phyloP scores from a whole-genome alignment of 2,888 invertebrate genomes.

The Cosmia trapezina region DNA sequence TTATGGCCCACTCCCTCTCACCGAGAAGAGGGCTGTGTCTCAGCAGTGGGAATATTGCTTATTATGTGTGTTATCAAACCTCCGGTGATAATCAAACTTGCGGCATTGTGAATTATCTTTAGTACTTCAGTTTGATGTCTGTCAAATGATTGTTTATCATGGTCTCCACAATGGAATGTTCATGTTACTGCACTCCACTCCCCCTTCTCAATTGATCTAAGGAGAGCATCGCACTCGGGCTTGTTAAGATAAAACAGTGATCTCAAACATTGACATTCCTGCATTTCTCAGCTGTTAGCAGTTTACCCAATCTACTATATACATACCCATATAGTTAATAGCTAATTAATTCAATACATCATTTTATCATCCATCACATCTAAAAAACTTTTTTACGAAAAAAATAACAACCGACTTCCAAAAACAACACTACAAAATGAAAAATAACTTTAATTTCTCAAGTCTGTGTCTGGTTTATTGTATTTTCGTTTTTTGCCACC shows the following conservation, averaged over 20 bases:
- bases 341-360: no score
- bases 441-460: no score
- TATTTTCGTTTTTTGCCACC: no score
- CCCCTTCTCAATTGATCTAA: neutral
- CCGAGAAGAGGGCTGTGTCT: no score
- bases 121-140: neutral
- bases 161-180: neutral
- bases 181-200: neutral
- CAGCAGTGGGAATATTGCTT: no score
- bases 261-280: neutral
- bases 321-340: neutral
- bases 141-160: neutral
- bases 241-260: neutral
- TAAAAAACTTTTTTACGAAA: no score
- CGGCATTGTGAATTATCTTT: neutral
- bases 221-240: neutral
- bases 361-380: no score
- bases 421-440: no score
- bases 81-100: neutral
- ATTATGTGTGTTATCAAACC: neutral
- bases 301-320: neutral
- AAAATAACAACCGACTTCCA: no score
- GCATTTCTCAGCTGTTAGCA: neutral
- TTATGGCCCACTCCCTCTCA: no score
- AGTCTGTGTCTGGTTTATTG: no score